Evolutionary conservation across 2,113 vertebrate species (phyloP), one percentile per base, ranked within the genome.

Genomic region (Picathartes gymnocephalus): DNA sequence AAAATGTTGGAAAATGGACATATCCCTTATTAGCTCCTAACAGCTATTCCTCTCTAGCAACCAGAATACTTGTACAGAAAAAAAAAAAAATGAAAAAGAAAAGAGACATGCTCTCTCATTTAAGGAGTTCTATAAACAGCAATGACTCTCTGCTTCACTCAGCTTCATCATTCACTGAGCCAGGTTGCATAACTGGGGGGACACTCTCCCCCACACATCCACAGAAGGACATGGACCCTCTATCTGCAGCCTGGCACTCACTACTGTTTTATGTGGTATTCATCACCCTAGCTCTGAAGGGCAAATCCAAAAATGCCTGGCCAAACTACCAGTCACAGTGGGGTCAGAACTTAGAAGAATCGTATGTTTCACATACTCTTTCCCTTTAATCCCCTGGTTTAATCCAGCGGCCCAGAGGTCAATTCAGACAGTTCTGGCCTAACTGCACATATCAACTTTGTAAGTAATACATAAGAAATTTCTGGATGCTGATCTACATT

Each of bases 401-500:
- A 95, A 94, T 93, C 72, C 79, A 76, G 74, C 60, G 91, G 81
- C 92, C 88, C 88, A 79, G 81, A 92, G 95, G 91, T 97, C 95
- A 94, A 23, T 12, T 44, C 50, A 93, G 80, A 82, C 88, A 79
- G 92, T 84, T 93, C 42, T 88, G 90, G 88, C 61, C 73, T 88
- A 93, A 77, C 87, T 88, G 85, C 60, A 92, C 6, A 1, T 71
- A 95, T 78, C 85, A 71, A 45, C 88, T 88, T 93, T 45, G 5
- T 84, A 91, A 95, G 95, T 80, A 92, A 86, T 62, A 89, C 66
- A 35, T 80, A 93, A 89, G 90, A 92, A 94, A 77, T 90, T 84
- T 94, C 92, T 94, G 77, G 84, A 93, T 76, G 77, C 91, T 70
- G 92, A 93, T 93, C 60, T 93, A 60, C 94, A 71, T 35, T 68